Conservation (phyloP, 2,888 invertebrate species). For the Osmoderma eremita region DNA sequence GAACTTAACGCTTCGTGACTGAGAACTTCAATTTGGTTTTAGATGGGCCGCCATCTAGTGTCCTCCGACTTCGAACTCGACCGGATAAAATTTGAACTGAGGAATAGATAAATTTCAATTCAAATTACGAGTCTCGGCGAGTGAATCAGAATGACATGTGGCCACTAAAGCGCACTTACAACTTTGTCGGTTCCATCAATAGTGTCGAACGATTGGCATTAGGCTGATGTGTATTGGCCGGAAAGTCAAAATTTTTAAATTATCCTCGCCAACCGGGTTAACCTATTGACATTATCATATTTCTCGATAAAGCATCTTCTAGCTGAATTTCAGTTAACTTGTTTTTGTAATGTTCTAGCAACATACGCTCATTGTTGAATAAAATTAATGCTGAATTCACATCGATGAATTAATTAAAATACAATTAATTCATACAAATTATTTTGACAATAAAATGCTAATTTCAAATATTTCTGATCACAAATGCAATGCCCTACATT, state of each 20-base stretch:
- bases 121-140: slow-evolving; percentile 23
- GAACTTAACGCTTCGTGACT: slow-evolving; percentile 27
- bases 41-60: neutral
- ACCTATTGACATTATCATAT: too few relatives aligned
- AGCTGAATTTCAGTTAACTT: too few relatives aligned
- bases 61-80: slow-evolving; percentile 13
- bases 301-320: neutral
- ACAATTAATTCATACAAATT: too few relatives aligned
- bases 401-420: too few relatives aligned
- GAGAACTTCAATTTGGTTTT: slow-evolving; percentile 19
- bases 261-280: neutral
- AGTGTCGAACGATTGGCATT: slow-evolving; percentile 18
- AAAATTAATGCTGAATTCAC: too few relatives aligned
- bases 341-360: too few relatives aligned
- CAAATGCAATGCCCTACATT: too few relatives aligned
- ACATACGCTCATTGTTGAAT: too few relatives aligned
- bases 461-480: too few relatives aligned
- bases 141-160: slow-evolving; percentile 15
- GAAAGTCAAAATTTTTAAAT: neutral
- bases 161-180: slow-evolving; percentile 32
- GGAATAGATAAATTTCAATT: slow-evolving; percentile 32
- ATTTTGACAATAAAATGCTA: too few relatives aligned
- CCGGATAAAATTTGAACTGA: slow-evolving; percentile 21
- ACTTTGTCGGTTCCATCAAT: slow-evolving; percentile 24
- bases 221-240: neutral